A percentile compares a stretch with the other conserved stretches of the same genome.
These are phyloP conservation scores for Chrysocyon brachyurus DNA, from an alignment of 2,797 vertebrate species.

Conservation along the genomic window DNA sequence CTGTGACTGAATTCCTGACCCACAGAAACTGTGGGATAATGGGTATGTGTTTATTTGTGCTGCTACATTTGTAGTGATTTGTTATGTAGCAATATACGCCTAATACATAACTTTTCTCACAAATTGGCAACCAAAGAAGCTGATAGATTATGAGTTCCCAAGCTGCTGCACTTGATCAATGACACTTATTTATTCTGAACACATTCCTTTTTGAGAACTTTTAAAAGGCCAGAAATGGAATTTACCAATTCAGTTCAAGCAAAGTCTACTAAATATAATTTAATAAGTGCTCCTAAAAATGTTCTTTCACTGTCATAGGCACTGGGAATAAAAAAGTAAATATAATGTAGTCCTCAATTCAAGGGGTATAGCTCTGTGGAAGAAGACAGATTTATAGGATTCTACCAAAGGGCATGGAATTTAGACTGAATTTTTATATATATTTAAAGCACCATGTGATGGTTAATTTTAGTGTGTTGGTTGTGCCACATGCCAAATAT, in stretches of 20 bases:
- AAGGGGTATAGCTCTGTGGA: background rate
- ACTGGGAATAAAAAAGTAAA: background rate
- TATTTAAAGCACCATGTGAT: background rate
- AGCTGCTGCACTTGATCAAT: background rate
- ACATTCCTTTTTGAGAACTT: constrained; percentile 2
- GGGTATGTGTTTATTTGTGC: background rate
- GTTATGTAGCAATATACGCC: background rate
- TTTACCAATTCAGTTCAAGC: constrained; percentile 1
- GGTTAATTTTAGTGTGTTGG: background rate
- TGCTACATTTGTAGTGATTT: background rate
- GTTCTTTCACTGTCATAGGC: background rate
- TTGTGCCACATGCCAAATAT: background rate
- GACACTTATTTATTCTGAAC: constrained; percentile 32
- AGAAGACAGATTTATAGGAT: background rate
- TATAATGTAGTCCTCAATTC: background rate
- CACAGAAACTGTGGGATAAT: background rate
- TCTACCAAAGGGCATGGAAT: background rate
- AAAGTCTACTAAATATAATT: constrained; percentile 13
- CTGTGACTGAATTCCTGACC: background rate
- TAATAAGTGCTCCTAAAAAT: constrained; percentile 39
- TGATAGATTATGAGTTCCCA: background rate
- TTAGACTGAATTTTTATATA: background rate
- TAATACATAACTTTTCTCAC: background rate
- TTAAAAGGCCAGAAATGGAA: constrained; percentile 31
- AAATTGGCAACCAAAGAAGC: background rate